These are phyloP conservation scores for Drosophila simulans DNA, from an alignment of 1,140 invertebrate species.

Conservation along the genomic window DNA sequence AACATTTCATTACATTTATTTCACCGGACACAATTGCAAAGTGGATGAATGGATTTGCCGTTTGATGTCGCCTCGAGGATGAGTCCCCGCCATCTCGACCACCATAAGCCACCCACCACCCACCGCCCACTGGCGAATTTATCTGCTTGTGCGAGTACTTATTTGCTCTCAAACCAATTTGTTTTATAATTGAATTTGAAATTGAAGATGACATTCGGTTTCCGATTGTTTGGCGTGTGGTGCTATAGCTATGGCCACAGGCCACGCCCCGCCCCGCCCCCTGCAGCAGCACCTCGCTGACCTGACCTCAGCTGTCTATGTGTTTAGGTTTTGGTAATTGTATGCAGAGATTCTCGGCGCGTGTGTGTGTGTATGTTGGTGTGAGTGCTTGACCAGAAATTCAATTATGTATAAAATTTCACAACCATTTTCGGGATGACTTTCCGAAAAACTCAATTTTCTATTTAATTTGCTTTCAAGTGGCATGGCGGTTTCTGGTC, in stretches of 20 bases:
- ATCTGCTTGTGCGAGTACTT: constrained; percentile 53
- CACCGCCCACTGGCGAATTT: constrained; percentile 4
- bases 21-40: constrained; percentile 79
- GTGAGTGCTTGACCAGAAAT: constrained; percentile 69
- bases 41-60: constrained; percentile 79
- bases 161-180: constrained; percentile 81
- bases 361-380: constrained; percentile 1
- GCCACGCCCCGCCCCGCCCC: constrained; percentile 30
- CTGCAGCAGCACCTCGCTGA: constrained; percentile 14
- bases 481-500: constrained; percentile 65
- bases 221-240: constrained; percentile 78
- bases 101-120: constrained; percentile 2
- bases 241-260: constrained; percentile 69
- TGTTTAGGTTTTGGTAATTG: constrained; percentile 64
- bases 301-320: constrained; percentile 70
- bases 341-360: constrained; percentile 52
- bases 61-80: constrained; percentile 69
- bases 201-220: constrained; percentile 84
- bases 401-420: constrained; percentile 84
- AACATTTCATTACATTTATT: constrained; percentile 84
- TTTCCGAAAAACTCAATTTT: constrained; percentile 78
- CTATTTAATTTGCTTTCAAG: constrained; percentile 83
- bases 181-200: constrained; percentile 85
- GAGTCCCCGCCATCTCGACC: constrained; percentile 1
- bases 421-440: constrained; percentile 66